Conservation (phyloP, 2,113 vertebrate genomes). For the Puffinus mauretanicus region DNA sequence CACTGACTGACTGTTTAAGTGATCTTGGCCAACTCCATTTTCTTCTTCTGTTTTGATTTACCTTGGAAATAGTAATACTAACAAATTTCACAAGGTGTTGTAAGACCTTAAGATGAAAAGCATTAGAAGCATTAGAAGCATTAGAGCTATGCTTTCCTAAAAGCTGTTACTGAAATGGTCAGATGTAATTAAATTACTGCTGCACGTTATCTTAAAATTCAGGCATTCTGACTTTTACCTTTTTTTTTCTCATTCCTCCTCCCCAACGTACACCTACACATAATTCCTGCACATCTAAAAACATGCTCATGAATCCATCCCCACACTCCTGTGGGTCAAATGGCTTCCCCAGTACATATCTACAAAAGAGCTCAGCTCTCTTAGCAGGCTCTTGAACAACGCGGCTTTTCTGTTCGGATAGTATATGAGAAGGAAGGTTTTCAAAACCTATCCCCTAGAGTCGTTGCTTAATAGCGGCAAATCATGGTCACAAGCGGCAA, state of each 20-base stretch:
- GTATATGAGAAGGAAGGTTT: neutral
- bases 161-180: neutral
- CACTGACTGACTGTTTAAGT: neutral
- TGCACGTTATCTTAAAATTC: neutral
- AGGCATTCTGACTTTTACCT: neutral
- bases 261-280: accelerated
- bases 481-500: neutral
- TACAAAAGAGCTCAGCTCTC: neutral
- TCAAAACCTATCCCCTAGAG: neutral
- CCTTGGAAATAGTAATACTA: neutral
- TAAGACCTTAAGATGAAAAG: neutral
- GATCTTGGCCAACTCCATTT: neutral
- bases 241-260: neutral
- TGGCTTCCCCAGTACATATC: neutral
- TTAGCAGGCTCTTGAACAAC: neutral
- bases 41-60: neutral
- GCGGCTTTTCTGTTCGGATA: neutral
- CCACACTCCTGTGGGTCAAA: neutral
- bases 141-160: neutral
- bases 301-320: neutral
- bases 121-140: neutral
- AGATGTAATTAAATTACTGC: neutral
- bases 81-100: neutral
- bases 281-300: neutral
- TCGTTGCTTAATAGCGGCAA: neutral